Base-by-base conservation (phyloP, 2,888 invertebrate species). In the Callosobruchus maculatus region DNA sequence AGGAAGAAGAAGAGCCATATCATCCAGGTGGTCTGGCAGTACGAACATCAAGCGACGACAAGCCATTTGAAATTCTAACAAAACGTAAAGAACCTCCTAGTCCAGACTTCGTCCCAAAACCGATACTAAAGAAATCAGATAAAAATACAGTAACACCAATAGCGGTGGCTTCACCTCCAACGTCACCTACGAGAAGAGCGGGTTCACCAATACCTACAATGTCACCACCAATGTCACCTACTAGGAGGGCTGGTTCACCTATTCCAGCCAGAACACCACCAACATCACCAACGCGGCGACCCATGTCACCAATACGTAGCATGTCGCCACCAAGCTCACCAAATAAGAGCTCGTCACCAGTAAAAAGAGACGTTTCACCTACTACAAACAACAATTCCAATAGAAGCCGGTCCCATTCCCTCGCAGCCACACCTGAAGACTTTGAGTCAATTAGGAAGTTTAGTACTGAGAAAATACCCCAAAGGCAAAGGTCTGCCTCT, bases 21-120 rank as follows among this genome's bases (percentile, higher is more conserved):
- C 92, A 93, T 85, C 93, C 93, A 0, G 88, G 91, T 77, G 89
- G 88, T 76, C 91, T 91, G 87, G 76, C 87, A 0, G 86, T 85
- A 0, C 68, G 74, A 77, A 84, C 83, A 21, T 88, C 88, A 68
- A 89, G 90, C 73, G 74, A 77, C 66, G 74, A 76, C 20, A 88
- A 90, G 82, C 90, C 90, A 0, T 91, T 91, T 77, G 89, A 89
- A 75, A 90, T 92, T 78, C 85, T 90, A 0, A 88, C 90, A 0
- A 91, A 91, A 79, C 91, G 91, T 0, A 86, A 89, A 75, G 91
- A 92, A n/a, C 86, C 92, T 70, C 91, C 92, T 0, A 92, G 92
- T 84, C 92, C 93, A 0, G 92, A 92, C 84, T 92, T 93, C 82
- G 86, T 93, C 49, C 95, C 95, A 0, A 95, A 95, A 84, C 95